phyloP scores from a whole-genome alignment of 2,113 vertebrate genomes.

The Lampris megalopsis region DNA sequence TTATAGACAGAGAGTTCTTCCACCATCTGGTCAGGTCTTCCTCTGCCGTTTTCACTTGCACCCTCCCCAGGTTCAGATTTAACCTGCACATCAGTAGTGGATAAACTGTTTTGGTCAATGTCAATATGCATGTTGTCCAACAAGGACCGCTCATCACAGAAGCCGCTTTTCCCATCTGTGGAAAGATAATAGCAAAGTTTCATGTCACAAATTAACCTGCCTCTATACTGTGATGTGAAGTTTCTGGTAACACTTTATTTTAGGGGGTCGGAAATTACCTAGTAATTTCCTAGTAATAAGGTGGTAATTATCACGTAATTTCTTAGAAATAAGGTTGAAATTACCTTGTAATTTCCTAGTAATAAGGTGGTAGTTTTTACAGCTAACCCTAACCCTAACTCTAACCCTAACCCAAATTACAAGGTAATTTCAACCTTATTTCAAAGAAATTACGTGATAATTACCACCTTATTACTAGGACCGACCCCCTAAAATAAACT shows the following conservation, averaged over 20 bases:
- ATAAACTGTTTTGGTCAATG: not conserved
- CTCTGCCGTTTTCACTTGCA: not conserved
- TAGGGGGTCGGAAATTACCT: no score
- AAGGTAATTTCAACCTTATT: no score
- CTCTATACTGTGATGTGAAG: not conserved
- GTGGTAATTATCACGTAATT: no score
- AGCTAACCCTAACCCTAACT: no score
- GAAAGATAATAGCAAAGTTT: constrained; percentile 10
- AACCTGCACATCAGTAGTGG: constrained; percentile 47
- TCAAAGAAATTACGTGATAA: no score
- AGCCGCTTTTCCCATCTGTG: constrained; percentile 38
- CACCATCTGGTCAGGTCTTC: not conserved
- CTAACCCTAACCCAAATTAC: no score
- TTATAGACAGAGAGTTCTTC: constrained; percentile 19
- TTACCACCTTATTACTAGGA: no score
- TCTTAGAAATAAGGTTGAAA: no score
- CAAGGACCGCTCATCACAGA: constrained; percentile 10
- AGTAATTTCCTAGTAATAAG: no score
- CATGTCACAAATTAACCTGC: not conserved
- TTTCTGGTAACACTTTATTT: not conserved
- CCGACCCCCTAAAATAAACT: no score
- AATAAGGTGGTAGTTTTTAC: no score
- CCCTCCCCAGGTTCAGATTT: constrained; percentile 57
- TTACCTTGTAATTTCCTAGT: no score
- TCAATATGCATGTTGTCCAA: not conserved